phyloP scores from a whole-genome alignment of 2,888 invertebrate genomes.

The Rhorus exstirpatorius region DNA sequence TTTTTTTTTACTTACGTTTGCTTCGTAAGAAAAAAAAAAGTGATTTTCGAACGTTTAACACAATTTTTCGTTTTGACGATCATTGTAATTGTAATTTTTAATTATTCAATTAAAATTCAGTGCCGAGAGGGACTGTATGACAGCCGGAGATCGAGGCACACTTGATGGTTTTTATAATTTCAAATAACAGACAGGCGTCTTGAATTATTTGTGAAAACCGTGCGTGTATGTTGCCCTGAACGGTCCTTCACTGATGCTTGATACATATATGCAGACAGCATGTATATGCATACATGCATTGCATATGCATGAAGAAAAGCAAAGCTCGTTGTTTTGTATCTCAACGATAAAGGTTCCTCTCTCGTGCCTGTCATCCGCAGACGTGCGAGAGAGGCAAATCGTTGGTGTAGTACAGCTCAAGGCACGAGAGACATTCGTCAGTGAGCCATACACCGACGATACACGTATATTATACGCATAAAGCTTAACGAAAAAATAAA shows the following conservation, averaged over 20 bases:
- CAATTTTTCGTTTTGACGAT: too few relatives aligned
- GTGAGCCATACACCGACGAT: too few relatives aligned
- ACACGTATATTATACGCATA: too few relatives aligned
- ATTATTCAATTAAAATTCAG: conserved; percentile 49
- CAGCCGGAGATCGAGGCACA: neutral
- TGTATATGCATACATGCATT: too few relatives aligned
- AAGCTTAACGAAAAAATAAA: too few relatives aligned
- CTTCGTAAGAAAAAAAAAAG: too few relatives aligned
- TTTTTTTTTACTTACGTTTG: too few relatives aligned
- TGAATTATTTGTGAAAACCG: conserved; percentile 1
- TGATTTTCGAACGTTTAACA: too few relatives aligned
- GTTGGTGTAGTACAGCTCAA: too few relatives aligned
- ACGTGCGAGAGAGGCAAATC: conserved; percentile 50
- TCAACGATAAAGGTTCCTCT: conserved; percentile 16
- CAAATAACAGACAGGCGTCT: neutral
- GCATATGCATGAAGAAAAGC: too few relatives aligned
- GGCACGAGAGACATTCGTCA: too few relatives aligned
- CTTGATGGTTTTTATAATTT: conserved; percentile 20
- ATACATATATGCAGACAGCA: neutral
- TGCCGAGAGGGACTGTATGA: conserved; percentile 1
- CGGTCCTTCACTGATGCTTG: conserved; percentile 5
- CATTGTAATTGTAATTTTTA: too few relatives aligned
- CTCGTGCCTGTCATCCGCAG: conserved; percentile 55
- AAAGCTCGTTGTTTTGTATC: conserved; percentile 39
- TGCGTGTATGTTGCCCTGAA: conserved; percentile 6